Base-by-base conservation (phyloP, 2,113 vertebrate species). In the Triplophysa dalaica region DNA sequence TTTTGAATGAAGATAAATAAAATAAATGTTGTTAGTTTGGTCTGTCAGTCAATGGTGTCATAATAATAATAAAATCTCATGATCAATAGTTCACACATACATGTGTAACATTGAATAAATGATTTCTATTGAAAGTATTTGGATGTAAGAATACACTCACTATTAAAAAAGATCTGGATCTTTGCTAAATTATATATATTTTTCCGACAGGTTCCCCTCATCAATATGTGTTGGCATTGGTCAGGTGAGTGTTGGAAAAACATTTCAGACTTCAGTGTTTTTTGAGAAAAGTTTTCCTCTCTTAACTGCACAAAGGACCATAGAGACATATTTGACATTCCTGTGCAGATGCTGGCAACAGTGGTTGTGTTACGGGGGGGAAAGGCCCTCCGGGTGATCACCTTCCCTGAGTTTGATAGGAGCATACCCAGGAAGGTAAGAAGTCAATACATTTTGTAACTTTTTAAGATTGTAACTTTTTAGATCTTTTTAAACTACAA, bases 211-310 rank as follows among this genome's bases (percentile, higher is more conserved):
- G 88, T 98, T 98, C 87, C 97, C 97, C 1, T 98, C 97, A 24
- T 97, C 96, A 45, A 92, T 98, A 79, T 97, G 95, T 84, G 95
- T 98, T 82, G 97, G 97, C 72, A 94, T 98, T 82, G 97, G 97
- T 86, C 97, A 98, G 93, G 96, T 98, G 79, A 92, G 96, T 95
- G 61, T 16, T 52, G 17, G 50, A n/a, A 8, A 58, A 58, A 58
- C 8, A 1, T 45, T 45, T 45, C 43, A 12, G 43, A 45, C 43
- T 45, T 45, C 1, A 10, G 11, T 45, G 8, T 33, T 33, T 33
- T 33, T 38, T 38, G 6, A 38, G 33, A 38, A 45, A 56, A 14
- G 4, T 38, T 58, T 58, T 72, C 21, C 17, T 58, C 11, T 4
- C 8, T 24, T 22, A 8, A 16, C 41, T 19, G 22, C 48, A 24